Evolutionary conservation across 2,797 vertebrate species (phyloP), one percentile per base, ranked within the genome.

Genomic region (Cirrhinus molitorella): DNA sequence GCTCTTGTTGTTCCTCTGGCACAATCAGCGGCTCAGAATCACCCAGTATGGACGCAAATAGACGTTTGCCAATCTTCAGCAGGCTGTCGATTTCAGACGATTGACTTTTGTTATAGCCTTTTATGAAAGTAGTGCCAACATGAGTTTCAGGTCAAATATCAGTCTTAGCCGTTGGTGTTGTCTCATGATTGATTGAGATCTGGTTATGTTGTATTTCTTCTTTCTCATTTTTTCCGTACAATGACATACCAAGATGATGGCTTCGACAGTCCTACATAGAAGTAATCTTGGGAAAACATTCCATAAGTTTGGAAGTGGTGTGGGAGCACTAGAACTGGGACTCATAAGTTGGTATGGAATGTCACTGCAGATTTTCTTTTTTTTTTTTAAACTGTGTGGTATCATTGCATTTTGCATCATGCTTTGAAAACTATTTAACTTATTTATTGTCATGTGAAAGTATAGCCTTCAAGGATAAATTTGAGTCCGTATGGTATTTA

Each of bases 381-480:
- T 97, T 96, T 96, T 96, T 96, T 97, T 98, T 96, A 95, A 95
- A 94, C 96, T 95, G 96, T 96, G 97, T 98, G 97, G 96, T 97
- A 95, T 95, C 96, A 96, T 96, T 95, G 96, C 96, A 93, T 96
- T 97, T 96, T 97, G 95, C 97, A 97, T 97, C 97, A 97, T 96
- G 95, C 96, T 98, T 97, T 97, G 96, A 96, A 97, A 86, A 83
- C 96, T 99, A 99, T 99, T 99, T 99, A 99, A 99, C 97, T 99
- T 99, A 99, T 99, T 99, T 99, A 99, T 99, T 99, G 96, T 98
- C 96, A 98, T 97, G 97, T 99, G 97, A 97, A 98, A 97, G 96
- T 98, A 98, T 99, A 95, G 94, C 93, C 95, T 95, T 96, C 96
- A 96, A 97, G 96, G 97, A 96, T 96, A 75, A 97, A 97, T 97